phyloP scores from a whole-genome alignment of 2,888 invertebrate species.

The Euproctis similis region DNA sequence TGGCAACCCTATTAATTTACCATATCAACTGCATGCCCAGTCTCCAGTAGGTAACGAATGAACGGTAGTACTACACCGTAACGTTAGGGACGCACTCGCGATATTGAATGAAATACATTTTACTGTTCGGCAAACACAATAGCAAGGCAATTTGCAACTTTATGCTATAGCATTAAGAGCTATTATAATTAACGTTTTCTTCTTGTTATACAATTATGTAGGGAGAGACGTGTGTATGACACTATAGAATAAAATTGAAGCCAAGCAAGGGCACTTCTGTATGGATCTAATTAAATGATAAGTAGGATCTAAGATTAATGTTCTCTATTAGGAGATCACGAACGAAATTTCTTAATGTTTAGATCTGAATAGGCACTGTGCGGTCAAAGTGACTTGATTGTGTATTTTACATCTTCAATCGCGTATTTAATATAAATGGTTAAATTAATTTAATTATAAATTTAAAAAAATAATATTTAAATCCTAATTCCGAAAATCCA shows the following conservation, averaged over 20 bases:
- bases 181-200: conserved; percentile 17
- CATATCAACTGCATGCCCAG: conserved; percentile 55
- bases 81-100: conserved; percentile 46
- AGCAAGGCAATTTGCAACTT: conserved; percentile 27
- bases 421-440: not conserved
- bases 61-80: conserved; percentile 46
- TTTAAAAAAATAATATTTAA: too few species aligned
- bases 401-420: conserved; percentile 8
- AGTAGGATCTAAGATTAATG: conserved; percentile 70
- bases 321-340: conserved; percentile 49
- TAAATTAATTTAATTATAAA: too few species aligned
- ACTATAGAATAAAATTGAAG: conserved; percentile 74
- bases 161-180: conserved; percentile 16
- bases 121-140: conserved; percentile 15
- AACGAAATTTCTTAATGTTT: conserved; percentile 24
- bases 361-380: conserved; percentile 17
- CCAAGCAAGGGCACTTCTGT: conserved; percentile 61
- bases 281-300: conserved; percentile 75
- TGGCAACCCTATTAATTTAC: conserved; percentile 58
- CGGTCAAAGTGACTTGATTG: conserved; percentile 18
- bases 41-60: conserved; percentile 55
- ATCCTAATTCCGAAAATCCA: too few species aligned
- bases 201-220: conserved; percentile 45
- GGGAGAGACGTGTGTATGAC: conserved; percentile 73
- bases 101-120: conserved; percentile 31